Base-by-base conservation (phyloP, 2,797 vertebrate species). In the Toxotes lorentzi region DNA sequence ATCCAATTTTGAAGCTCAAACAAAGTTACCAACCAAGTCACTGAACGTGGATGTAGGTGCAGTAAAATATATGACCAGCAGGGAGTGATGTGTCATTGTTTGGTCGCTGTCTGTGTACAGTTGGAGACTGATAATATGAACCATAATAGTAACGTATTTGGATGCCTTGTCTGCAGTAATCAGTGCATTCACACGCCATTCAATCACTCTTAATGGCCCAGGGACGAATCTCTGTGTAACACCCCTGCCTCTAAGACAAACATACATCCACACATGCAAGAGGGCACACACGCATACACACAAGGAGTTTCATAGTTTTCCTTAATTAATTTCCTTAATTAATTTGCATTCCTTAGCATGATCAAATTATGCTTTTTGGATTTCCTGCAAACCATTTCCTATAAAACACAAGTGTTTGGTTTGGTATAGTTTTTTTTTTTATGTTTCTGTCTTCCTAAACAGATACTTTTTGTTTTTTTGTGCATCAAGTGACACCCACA, bases 31-130 rank as follows among this genome's bases (percentile, higher is more conserved):
- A 51, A 19, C n/a, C 17, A 27, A 35, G 21, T n/a, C 11, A 4
- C 23, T 63, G 48, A 5, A 21, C 1, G 13, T 47, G 12, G 7
- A 40, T 24, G 8, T 7, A 23, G 0, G 1, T 91, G 89, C 74
- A 91, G 62, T 88, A 34, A 50, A 61, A 12, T 51, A 71, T 72
- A 67, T 62, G 71, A 38, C 91, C 93, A 92, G 88, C 82, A 93
- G 93, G 77, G 87, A 60, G 89, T 76, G 86, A 67, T 88, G 45
- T 82, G 40, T 81, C 78, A 82, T 70, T n/a, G 32, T 58, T 65
- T 71, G 69, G 62, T 30, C 56, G 16, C 13, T 75, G 54, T 27
- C 2, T 27, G 47, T 30, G 6, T 14, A 40, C 10, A 70, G 21
- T 53, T 78, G 73, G 51, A 81, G n/a, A 65, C 56, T 54, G 16